phyloP scores from a whole-genome alignment of 2,113 vertebrate species.

The Pachycephala philippinensis region DNA sequence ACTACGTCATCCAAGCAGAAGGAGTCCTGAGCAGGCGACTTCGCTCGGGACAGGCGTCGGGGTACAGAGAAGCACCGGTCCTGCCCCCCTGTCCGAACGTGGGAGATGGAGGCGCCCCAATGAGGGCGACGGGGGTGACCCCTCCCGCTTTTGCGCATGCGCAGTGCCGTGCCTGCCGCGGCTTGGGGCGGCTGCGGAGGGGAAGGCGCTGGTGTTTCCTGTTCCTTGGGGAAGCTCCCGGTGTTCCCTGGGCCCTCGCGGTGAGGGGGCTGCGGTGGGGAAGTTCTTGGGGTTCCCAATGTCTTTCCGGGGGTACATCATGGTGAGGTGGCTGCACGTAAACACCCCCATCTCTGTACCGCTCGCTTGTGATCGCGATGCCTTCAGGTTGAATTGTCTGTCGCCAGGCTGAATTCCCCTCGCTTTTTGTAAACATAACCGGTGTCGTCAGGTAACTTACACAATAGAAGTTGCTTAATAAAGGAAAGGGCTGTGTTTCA shows the following conservation, averaged over 20 bases:
- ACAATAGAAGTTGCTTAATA: neutral
- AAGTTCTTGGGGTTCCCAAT: fast-evolving
- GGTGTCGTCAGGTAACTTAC: neutral
- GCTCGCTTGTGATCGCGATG: fast-evolving
- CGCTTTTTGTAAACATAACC: neutral
- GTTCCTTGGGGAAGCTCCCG: fast-evolving
- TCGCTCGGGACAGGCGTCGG: fast-evolving
- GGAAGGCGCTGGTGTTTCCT: fast-evolving
- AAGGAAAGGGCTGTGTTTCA: neutral
- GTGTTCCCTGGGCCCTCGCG: fast-evolving
- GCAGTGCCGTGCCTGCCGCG: fast-evolving
- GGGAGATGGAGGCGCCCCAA: neutral
- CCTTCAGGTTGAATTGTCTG: neutral
- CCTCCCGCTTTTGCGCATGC: fast-evolving
- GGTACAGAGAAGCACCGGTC: fast-evolving
- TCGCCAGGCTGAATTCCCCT: neutral
- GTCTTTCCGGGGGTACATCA: fast-evolving
- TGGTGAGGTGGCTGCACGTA: neutral
- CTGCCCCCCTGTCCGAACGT: fast-evolving
- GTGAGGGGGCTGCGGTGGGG: neutral
- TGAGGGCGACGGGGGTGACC: fast-evolving
- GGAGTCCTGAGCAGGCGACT: neutral
- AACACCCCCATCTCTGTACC: fast-evolving
- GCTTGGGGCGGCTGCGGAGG: fast-evolving
- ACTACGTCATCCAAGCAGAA: fast-evolving